A percentile compares a stretch with the other conserved stretches of the same genome.
These are phyloP conservation scores for Sciurus carolinensis DNA, from an alignment of 2,797 vertebrate species.

Conservation along the genomic window DNA sequence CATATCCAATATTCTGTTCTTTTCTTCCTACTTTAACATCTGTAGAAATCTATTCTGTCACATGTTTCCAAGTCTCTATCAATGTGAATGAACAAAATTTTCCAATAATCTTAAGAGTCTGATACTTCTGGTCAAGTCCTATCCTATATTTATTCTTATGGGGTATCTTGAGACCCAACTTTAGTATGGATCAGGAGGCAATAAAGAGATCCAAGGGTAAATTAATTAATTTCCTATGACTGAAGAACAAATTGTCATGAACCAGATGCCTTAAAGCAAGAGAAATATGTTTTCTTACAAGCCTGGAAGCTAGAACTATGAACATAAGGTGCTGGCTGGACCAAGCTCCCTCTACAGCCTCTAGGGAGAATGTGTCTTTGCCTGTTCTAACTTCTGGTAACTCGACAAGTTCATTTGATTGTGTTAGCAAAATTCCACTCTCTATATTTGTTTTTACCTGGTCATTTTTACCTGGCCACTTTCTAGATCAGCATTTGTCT, in stretches of 20 bases:
- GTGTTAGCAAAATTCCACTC: not conserved
- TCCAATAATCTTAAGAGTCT: not conserved
- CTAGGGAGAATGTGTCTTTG: not conserved
- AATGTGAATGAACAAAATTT: not conserved
- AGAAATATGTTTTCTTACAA: not conserved
- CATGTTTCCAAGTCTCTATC: not conserved
- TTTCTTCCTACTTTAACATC: not conserved
- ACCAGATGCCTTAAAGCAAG: not conserved
- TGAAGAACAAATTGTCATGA: not conserved
- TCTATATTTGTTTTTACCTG: not conserved
- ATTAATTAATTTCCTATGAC: not conserved
- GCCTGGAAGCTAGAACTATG: not conserved
- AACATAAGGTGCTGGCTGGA: not conserved
- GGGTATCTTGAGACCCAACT: not conserved
- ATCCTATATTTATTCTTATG: not conserved
- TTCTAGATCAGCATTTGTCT: not conserved
- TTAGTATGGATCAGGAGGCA: not conserved
- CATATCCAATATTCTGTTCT: not conserved
- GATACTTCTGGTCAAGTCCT: not conserved
- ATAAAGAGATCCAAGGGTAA: not conserved
- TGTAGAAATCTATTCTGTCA: not conserved
- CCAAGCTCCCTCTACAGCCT: too few species aligned
- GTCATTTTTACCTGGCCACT: not conserved
- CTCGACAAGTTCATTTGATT: not conserved
- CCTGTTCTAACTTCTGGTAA: not conserved